Base-by-base conservation (phyloP, 2,888 invertebrate species). In the Allacma fusca region DNA sequence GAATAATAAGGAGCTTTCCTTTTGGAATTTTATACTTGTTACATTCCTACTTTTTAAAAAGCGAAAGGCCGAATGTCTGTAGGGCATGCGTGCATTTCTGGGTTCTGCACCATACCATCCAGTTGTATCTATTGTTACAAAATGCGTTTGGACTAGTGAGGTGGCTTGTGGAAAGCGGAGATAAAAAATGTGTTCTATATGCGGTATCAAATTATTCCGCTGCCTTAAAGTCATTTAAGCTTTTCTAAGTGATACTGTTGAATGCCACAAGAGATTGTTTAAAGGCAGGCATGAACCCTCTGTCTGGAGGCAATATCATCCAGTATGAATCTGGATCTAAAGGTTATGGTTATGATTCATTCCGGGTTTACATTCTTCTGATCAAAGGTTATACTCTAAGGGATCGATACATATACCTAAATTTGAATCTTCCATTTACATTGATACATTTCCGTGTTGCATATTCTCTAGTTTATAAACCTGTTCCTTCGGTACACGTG, bases 1-100 rank as follows among this genome's bases (percentile, higher is more conserved):
- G 68, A 68, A 68, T 68, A 68, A 68, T 68, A 68, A 68, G 68
- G 68, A 40, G 29, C 34, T 68, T 68, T 9, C 40, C 68, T 34
- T 34, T 68, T 40, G 68, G 40, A 68, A 68, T 68, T 68, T 68
- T 68, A 68, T 68, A 68, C 23, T 40, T 29, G 40, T 4, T 40
- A 29, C 68, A 68, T 68, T 68, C 68, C 68, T 21, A 16, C 68
- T 40, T 65, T 65, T 65, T 28, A 29, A 26, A 40, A 34, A 40
- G 34, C 34, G 50, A 68, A 68, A 68, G 68, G 68, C 68, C 68
- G 68, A 68, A n/a, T 34, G 28, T 4, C 29, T 28, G 2, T 50
- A 50, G 50, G 50, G 50, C 50, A 50, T 50, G 50, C n/a, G 26
- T 28, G 5, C 40, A 68, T 68, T 40, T 40, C 68, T 68, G 40